Conservation (phyloP, 2,113 vertebrate genomes). For the Martes martes region DNA sequence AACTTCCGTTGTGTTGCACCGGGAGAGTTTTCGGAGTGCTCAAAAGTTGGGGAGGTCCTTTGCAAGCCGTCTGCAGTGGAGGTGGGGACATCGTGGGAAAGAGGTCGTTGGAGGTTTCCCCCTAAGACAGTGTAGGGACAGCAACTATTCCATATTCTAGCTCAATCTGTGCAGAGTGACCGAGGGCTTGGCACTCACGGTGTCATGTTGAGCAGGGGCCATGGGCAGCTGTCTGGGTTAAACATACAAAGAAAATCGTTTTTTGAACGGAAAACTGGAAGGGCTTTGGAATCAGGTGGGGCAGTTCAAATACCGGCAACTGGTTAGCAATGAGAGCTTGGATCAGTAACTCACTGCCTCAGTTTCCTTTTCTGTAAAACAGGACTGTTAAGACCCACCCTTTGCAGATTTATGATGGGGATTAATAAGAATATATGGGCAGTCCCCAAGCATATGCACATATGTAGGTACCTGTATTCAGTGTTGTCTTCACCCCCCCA, state of each 20-base stretch:
- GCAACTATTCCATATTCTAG: background rate
- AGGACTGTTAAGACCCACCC: background rate
- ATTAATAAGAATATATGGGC: background rate
- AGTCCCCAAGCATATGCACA: background rate
- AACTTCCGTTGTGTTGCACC: background rate
- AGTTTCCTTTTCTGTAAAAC: background rate
- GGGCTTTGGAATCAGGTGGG: background rate
- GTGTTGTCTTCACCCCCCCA: background rate
- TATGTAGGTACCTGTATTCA: background rate
- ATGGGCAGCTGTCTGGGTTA: background rate
- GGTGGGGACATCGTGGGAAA: background rate
- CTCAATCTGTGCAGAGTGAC: background rate
- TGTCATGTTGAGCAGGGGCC: background rate
- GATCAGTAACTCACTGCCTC: background rate
- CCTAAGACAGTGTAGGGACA: accelerated
- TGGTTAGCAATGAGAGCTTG: background rate
- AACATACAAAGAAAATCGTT: background rate
- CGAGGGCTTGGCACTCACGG: background rate
- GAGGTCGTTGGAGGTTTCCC: background rate
- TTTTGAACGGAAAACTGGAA: background rate
- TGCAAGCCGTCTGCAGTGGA: background rate
- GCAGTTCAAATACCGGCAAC: background rate
- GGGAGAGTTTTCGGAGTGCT: background rate
- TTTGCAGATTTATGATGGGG: background rate
- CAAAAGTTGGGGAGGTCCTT: background rate